Percentiles rank a stretch among this genome's conserved stretches.
Evolutionary conservation across 2,888 invertebrate species (phyloP).

Genomic region (Pyrochroa serraticornis): DNA sequence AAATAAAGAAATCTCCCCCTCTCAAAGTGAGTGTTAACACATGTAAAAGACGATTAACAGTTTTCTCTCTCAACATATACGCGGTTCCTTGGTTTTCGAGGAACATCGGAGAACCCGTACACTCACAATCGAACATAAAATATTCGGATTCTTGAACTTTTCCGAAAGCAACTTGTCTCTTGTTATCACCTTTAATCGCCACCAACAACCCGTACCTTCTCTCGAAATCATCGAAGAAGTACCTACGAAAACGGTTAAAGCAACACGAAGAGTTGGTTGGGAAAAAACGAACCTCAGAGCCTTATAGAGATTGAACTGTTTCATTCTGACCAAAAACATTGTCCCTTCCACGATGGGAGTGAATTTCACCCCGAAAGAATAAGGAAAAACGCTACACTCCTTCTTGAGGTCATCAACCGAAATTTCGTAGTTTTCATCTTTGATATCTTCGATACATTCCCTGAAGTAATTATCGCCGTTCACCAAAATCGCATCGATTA

Average conservation of each 20-base stretch:
- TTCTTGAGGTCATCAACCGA: slow-evolving; percentile 63
- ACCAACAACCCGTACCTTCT: slow-evolving; percentile 64
- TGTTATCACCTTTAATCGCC: slow-evolving; percentile 59
- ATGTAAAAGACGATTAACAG: slow-evolving; percentile 62
- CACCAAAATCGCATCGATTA: slow-evolving; percentile 68
- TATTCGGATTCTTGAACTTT: slow-evolving; percentile 60
- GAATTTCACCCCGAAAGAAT: slow-evolving; percentile 63
- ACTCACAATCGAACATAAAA: slow-evolving; percentile 72
- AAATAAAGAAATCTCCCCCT: slow-evolving; percentile 57
- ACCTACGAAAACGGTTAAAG: slow-evolving; percentile 42
- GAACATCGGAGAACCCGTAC: slow-evolving; percentile 67
- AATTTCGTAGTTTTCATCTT: slow-evolving; percentile 64
- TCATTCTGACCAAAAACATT: slow-evolving; percentile 63
- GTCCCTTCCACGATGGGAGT: slow-evolving; percentile 66
- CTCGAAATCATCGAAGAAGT: slow-evolving; percentile 63
- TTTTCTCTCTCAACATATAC: slow-evolving; percentile 62
- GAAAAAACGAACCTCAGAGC: slow-evolving; percentile 57
- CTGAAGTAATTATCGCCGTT: slow-evolving; percentile 65
- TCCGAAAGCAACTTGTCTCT: slow-evolving; percentile 52
- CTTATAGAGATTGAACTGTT: slow-evolving; percentile 68
- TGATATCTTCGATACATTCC: slow-evolving; percentile 60
- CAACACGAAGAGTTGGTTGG: slow-evolving; percentile 1
- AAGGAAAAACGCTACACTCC: slow-evolving; percentile 65
- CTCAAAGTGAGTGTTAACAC: slow-evolving; percentile 66
- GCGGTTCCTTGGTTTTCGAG: slow-evolving; percentile 60